Evolutionary conservation across 1,140 invertebrate species (phyloP).

Genomic region (Drosophila serrata): DNA sequence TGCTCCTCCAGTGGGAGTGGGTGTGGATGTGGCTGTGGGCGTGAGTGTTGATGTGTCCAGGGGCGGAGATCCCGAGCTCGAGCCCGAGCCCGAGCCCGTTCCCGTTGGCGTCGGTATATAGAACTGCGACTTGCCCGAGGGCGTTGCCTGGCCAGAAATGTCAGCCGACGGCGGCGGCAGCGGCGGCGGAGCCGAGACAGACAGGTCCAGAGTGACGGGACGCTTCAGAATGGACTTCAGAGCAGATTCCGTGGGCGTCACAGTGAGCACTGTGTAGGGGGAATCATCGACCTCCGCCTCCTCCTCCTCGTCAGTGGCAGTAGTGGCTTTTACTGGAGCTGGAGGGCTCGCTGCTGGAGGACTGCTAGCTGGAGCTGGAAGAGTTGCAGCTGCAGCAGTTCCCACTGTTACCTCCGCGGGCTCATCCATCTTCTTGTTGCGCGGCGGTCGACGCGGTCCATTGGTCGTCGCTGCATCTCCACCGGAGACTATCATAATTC

Average conservation of each 20-base stretch:
- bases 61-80: constrained; percentile 1
- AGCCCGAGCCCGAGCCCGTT: constrained; percentile 5
- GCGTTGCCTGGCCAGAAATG: constrained; percentile 43
- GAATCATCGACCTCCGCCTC: constrained; percentile 19
- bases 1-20: constrained; percentile 25
- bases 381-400: constrained; percentile 13
- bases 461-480: constrained; percentile 18
- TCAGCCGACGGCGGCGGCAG: constrained; percentile 8
- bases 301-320: constrained; percentile 9
- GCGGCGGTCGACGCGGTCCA: constrained; percentile 80
- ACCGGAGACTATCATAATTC: constrained; percentile 48
- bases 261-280: constrained; percentile 62
- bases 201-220: constrained; percentile 82
- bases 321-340: neutral
- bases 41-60: constrained; percentile 17
- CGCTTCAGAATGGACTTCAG: constrained; percentile 90
- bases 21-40: constrained; percentile 32
- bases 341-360: neutral
- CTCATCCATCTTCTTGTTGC: constrained; percentile 73
- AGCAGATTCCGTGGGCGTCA: constrained; percentile 81
- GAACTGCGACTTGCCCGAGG: constrained; percentile 87
- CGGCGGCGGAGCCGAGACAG: neutral
- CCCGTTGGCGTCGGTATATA: constrained; percentile 88
- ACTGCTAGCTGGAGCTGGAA: neutral
- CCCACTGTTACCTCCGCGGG: constrained; percentile 1